These are phyloP conservation scores for Salvelinus alpinus DNA, from an alignment of 2,113 vertebrate genomes.

Conservation along the genomic window DNA sequence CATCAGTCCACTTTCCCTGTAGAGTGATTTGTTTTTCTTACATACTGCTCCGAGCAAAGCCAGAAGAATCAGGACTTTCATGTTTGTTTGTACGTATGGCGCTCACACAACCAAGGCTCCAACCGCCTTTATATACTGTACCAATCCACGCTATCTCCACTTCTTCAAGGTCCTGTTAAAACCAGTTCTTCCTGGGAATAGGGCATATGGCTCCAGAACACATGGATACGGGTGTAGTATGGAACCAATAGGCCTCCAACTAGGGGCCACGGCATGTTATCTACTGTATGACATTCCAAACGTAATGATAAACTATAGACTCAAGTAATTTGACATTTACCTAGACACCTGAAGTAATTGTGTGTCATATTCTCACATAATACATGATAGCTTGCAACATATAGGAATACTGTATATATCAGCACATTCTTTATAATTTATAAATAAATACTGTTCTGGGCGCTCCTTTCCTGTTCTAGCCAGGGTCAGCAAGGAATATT, in stretches of 20 bases:
- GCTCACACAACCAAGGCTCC: not conserved
- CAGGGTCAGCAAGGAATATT: not conserved
- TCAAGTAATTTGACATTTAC: no score
- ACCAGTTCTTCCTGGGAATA: not conserved
- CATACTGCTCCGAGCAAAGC: slow-evolving; percentile 62
- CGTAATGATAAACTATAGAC: no score
- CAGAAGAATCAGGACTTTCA: slow-evolving; percentile 66
- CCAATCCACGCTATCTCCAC: not conserved
- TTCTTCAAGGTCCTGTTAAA: not conserved
- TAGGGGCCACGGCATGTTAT: not conserved
- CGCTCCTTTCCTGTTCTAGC: no score
- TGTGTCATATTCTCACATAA: no score
- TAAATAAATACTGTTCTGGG: no score
- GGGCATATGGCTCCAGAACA: not conserved
- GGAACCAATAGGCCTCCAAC: not conserved
- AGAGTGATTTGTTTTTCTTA: slow-evolving; percentile 39
- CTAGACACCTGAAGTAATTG: no score
- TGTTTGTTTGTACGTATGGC: slow-evolving; percentile 21
- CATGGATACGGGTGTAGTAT: not conserved
- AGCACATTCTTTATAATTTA: no score
- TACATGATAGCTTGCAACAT: no score
- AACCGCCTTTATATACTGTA: slow-evolving; percentile 27
- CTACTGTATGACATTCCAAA: no score
- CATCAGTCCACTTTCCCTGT: not conserved
- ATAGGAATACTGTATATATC: no score